Conservation (phyloP, 2,888 invertebrate species). For the Neuroscelio doddi region DNA sequence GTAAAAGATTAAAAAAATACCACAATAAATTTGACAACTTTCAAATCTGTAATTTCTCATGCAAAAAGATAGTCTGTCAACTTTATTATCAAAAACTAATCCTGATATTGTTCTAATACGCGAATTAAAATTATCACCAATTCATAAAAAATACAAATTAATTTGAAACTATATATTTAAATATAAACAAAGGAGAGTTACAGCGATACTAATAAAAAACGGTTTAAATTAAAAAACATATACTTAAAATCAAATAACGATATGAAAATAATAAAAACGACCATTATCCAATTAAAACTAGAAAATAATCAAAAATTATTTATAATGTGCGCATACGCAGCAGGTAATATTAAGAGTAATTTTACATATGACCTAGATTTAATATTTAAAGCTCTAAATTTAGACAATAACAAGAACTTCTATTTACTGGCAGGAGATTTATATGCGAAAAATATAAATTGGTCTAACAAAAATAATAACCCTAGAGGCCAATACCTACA, state of each 20-base stretch:
- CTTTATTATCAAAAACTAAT: too few relatives aligned
- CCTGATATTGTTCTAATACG: too few relatives aligned
- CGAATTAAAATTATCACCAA: too few relatives aligned
- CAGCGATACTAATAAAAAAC: too few relatives aligned
- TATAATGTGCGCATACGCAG: constrained; percentile 29
- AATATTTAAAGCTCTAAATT: constrained; percentile 15
- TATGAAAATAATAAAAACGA: constrained; percentile 12
- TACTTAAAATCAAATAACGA: neutral
- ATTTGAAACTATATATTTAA: too few relatives aligned
- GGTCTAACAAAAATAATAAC: constrained; percentile 16
- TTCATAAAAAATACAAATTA: too few relatives aligned
- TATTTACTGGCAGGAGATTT: constrained; percentile 41
- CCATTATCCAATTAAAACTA: constrained; percentile 13
- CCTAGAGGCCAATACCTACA: constrained; percentile 7
- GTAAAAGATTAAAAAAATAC: too few relatives aligned
- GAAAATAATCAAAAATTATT: constrained; percentile 7
- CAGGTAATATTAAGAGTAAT: constrained; percentile 2
- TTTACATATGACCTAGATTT: constrained; percentile 12
- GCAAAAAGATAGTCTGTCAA: too few relatives aligned
- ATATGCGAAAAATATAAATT: constrained; percentile 22
- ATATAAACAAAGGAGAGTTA: too few relatives aligned
- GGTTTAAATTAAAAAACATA: too few relatives aligned
- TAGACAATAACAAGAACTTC: constrained; percentile 8
- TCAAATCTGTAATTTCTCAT: too few relatives aligned
- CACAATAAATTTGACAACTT: too few relatives aligned